A percentile compares a stretch with the other conserved stretches of the same genome.
Conservation (phyloP, 2,797 vertebrate species). For the Parambassis ranga region DNA sequence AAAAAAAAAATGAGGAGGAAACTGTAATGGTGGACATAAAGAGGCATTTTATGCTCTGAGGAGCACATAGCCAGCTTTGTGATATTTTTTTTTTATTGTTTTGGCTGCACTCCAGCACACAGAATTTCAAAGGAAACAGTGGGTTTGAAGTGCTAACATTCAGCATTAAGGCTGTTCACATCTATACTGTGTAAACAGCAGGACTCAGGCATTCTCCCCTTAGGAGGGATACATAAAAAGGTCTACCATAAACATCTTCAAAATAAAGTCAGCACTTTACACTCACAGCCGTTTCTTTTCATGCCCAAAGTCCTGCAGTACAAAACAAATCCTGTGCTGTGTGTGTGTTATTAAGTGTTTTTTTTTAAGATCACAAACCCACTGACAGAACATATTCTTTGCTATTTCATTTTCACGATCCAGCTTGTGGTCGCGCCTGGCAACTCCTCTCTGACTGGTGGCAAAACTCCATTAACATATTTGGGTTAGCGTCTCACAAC, state of each 20-base stretch:
- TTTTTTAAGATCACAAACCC: constrained; percentile 13
- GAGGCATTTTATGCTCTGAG: not conserved
- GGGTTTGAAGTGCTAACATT: constrained; percentile 40
- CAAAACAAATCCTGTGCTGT: not conserved
- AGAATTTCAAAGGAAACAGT: constrained; percentile 24
- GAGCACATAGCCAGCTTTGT: not conserved
- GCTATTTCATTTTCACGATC: constrained; percentile 35
- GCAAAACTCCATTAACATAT: constrained; percentile 57
- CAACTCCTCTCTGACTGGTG: constrained; percentile 36
- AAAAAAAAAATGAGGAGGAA: not conserved
- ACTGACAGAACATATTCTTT: constrained; percentile 17
- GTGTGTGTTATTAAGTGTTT: not conserved
- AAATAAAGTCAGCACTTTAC: constrained; percentile 29
- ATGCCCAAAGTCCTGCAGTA: not conserved
- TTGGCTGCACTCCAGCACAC: constrained; percentile 27
- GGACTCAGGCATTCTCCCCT: not conserved
- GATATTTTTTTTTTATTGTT: constrained; percentile 14
- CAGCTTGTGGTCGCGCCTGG: constrained; percentile 46
- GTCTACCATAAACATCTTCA: not conserved
- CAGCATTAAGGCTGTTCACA: constrained; percentile 5
- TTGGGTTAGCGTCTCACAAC: constrained; percentile 57
- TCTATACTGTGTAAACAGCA: constrained; percentile 6
- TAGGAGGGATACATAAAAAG: not conserved
- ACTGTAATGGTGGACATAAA: not conserved
- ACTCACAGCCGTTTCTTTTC: not conserved